phyloP scores from a whole-genome alignment of 2,888 invertebrate species.

The Laothoe populi region DNA sequence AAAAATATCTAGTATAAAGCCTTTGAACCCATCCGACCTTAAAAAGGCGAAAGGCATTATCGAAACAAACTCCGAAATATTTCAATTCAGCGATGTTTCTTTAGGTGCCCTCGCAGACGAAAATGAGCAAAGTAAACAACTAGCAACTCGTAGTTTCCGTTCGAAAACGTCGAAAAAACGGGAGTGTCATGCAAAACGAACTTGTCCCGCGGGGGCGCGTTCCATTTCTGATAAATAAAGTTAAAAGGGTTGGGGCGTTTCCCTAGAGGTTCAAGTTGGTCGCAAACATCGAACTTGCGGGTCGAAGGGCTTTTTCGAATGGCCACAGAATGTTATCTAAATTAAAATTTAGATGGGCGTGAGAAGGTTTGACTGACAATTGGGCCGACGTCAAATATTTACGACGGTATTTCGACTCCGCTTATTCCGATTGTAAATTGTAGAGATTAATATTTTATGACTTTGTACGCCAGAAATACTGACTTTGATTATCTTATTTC shows the following conservation, averaged over 20 bases:
- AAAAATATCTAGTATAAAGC: background rate
- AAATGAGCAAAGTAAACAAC: constrained; percentile 28
- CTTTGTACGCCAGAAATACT: background rate
- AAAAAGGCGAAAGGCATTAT: constrained; percentile 26
- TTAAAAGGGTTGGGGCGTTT: constrained; percentile 66
- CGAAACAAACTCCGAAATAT: constrained; percentile 26
- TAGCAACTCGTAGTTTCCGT: constrained; percentile 29
- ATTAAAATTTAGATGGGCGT: constrained; percentile 44
- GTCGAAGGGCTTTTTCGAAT: constrained; percentile 39
- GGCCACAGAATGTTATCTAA: constrained; percentile 46
- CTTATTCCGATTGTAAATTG: constrained; percentile 6
- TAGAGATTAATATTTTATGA: constrained; percentile 13
- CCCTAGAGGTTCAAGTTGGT: constrained; percentile 51
- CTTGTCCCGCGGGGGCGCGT: constrained; percentile 56
- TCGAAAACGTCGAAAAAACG: constrained; percentile 40
- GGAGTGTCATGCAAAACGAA: constrained; percentile 64
- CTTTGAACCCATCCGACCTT: background rate
- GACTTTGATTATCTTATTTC: background rate
- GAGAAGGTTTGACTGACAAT: constrained; percentile 24
- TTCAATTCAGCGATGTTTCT: constrained; percentile 24
- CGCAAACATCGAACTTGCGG: constrained; percentile 38
- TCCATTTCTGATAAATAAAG: constrained; percentile 73
- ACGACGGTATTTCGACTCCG: constrained; percentile 9
- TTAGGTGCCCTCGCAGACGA: constrained; percentile 18
- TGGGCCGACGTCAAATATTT: constrained; percentile 14